Base-by-base conservation (phyloP, 2,888 invertebrate genomes). In the Eilema caniola region DNA sequence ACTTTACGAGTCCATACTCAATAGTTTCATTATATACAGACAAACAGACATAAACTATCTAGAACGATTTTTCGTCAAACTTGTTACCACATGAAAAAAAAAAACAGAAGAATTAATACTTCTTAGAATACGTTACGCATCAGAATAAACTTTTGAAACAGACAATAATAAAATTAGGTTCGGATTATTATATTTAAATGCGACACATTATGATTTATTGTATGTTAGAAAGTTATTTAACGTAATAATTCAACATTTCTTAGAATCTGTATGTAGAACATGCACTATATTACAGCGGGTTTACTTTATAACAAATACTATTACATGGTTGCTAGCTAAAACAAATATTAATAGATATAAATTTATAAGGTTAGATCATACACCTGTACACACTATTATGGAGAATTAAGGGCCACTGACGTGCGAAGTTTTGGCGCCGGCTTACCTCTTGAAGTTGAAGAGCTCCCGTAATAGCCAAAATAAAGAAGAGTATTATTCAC, bases 181-280 rank as follows among this genome's bases (percentile, higher is more conserved):
- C 37, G 66, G 70, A 68, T 72, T 75, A 73, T 73, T 66, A 73
- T 75, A 67, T 76, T 71, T 75, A 82, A 67, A 63, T 81, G 76
- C 79, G 81, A 85, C 83, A 16, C n/a, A 72, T 73, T 79, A 78
- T 86, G 86, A 86, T 86, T 86, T 76, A 85, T 86, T 80, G 78
- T 81, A 77, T 81, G 79, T 82, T 76, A 78, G 69, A 75, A 70
- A 79, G 82, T 73, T 81, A 76, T 79, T 73, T 82, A 80, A 85
- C 82, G n/a, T 53, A n/a, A 8, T 72, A 75, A 75, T 74, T 77
- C 72, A 69, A 70, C 56, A 67, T 69, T 86, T 85, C 86, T 81
- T 72, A 69, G 85, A 86, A 86, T 71, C 65, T 69, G 73, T 80
- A 83, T 83, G 28, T 81, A 62, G 75, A 71, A 33, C 57, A 57